phyloP scores from a whole-genome alignment of 2,113 vertebrate genomes.

The Lophura nycthemera region DNA sequence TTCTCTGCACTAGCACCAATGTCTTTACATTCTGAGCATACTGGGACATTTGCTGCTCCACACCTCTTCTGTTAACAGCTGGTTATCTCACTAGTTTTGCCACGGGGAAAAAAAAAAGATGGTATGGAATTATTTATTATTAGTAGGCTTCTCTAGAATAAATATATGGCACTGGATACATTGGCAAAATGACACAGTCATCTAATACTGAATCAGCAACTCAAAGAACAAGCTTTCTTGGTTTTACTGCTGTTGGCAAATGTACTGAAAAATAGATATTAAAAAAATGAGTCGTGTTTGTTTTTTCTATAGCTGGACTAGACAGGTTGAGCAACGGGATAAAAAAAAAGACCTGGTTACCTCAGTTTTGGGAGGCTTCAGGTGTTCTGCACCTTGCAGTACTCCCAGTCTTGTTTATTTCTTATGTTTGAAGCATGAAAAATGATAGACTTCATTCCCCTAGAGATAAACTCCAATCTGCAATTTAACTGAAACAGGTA shows the following conservation, averaged over 20 bases:
- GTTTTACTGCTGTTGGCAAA: not conserved
- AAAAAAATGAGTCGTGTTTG: not conserved
- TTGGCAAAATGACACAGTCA: slow-evolving; percentile 28
- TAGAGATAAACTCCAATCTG: not conserved
- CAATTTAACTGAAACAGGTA: not conserved
- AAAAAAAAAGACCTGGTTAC: not conserved
- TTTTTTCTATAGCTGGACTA: not conserved
- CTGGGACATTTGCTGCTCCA: not conserved
- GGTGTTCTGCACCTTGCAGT: not conserved
- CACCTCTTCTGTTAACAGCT: slow-evolving; percentile 2
- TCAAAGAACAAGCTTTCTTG: slow-evolving; percentile 1
- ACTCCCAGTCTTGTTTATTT: not conserved
- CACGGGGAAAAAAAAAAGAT: not conserved
- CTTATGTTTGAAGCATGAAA: not conserved
- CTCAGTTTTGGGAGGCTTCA: not conserved
- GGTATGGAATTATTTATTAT: slow-evolving; percentile 43
- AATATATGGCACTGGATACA: slow-evolving; percentile 10
- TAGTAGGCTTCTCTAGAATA: not conserved
- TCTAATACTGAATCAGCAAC: slow-evolving; percentile 4
- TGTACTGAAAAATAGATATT: slow-evolving; percentile 32
- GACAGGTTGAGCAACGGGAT: not conserved
- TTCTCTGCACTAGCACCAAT: not conserved
- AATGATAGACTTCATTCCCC: not conserved
- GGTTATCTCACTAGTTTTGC: slow-evolving; percentile 47
- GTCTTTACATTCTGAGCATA: not conserved